These are phyloP conservation scores for Rhinophrynus dorsalis DNA, from an alignment of 2,797 vertebrate species.

Conservation along the genomic window DNA sequence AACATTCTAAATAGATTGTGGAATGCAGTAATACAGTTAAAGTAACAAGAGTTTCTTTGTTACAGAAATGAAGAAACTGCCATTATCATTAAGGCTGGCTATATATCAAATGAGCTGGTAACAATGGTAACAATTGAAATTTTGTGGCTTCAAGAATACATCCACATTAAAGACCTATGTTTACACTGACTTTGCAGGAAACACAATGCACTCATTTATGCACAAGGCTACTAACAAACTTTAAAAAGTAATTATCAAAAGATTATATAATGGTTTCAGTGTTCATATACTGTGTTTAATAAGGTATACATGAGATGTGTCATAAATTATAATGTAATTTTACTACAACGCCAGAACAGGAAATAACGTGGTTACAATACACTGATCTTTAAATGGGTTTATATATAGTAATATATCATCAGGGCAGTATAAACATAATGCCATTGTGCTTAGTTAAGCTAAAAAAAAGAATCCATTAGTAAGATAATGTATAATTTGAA, in stretches of 20 bases:
- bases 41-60: slow-evolving; percentile 36
- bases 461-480: no score
- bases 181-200: slow-evolving; percentile 38
- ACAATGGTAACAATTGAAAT: slow-evolving; percentile 44
- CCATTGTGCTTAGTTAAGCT: no score
- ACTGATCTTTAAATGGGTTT: slow-evolving; percentile 59
- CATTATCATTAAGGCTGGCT: slow-evolving; percentile 51
- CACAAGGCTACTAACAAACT: slow-evolving; percentile 58
- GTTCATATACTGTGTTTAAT: slow-evolving; percentile 54
- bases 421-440: slow-evolving; percentile 36
- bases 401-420: slow-evolving; percentile 59
- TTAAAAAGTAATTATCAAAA: slow-evolving; percentile 63
- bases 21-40: slow-evolving; percentile 38
- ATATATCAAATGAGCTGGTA: slow-evolving; percentile 39
- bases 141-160: slow-evolving; percentile 43
- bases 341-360: slow-evolving; percentile 45
- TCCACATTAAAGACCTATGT: slow-evolving; percentile 47
- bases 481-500: no score
- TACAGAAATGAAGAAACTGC: slow-evolving; percentile 53
- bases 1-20: slow-evolving; percentile 1
- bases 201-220: slow-evolving; percentile 58
- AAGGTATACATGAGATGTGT: slow-evolving; percentile 55
- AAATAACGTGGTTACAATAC: slow-evolving; percentile 36
- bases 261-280: slow-evolving; percentile 58
- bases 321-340: slow-evolving; percentile 59